Evolutionary conservation across 2,888 invertebrate species (phyloP).

Genomic region (Orthonychiurus folsomi): DNA sequence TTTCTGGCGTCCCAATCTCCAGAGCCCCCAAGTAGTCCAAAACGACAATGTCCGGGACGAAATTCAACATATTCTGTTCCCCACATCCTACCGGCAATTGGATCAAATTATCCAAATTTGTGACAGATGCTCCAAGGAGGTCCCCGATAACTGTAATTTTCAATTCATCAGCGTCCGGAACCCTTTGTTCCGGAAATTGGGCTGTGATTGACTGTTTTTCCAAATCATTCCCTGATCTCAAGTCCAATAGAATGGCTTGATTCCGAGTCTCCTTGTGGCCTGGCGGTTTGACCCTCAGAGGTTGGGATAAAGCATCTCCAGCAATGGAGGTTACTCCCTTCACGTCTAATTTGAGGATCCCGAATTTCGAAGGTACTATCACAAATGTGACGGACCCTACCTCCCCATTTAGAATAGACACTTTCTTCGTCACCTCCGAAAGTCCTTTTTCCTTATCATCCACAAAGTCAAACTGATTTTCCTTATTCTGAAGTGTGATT

Average conservation of each 20-base stretch:
- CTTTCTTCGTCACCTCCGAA: constrained; percentile 2
- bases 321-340: constrained; percentile 17
- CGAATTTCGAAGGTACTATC: constrained; percentile 19
- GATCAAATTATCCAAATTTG: constrained; percentile 56
- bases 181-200: constrained; percentile 20
- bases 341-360: constrained; percentile 19
- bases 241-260: constrained; percentile 5
- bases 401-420: background rate
- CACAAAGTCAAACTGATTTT: constrained; percentile 56
- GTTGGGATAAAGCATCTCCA: constrained; percentile 23
- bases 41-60: constrained; percentile 29
- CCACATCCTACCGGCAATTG: constrained; percentile 28
- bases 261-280: constrained; percentile 11
- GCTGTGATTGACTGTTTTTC: constrained; percentile 8
- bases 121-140: constrained; percentile 66
- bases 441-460: constrained; percentile 14
- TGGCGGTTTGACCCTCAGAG: constrained; percentile 23
- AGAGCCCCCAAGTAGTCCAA: constrained; percentile 24
- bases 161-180: constrained; percentile 22
- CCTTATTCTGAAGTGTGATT: constrained; percentile 71
- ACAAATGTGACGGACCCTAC: constrained; percentile 23
- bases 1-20: constrained; percentile 13
- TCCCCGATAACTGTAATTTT: constrained; percentile 49
- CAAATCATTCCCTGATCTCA: background rate
- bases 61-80: constrained; percentile 34